Percentiles rank a stretch among this genome's conserved stretches.
phyloP scores from a whole-genome alignment of 2,888 invertebrate genomes.

The Limnephilus marmoratus region DNA sequence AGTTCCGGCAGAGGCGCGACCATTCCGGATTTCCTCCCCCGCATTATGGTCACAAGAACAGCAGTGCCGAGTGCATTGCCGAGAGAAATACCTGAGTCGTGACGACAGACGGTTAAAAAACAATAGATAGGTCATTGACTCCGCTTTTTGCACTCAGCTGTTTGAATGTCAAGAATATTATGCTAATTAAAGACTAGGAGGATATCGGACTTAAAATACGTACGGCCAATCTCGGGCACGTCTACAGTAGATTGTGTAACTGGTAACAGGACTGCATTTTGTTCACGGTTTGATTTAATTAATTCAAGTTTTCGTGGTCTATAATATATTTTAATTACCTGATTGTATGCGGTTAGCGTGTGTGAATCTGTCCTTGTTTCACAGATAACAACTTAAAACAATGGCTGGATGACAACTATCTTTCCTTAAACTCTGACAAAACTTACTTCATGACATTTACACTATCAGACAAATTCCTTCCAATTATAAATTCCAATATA shows the following conservation, averaged over 20 bases:
- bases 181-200: constrained; percentile 54
- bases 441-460: too few relatives aligned
- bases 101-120: constrained; percentile 60
- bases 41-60: constrained; percentile 32
- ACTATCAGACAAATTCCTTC: too few relatives aligned
- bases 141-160: constrained; percentile 52
- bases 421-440: too few relatives aligned
- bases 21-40: constrained; percentile 45
- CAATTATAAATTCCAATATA: too few relatives aligned
- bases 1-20: constrained; percentile 24
- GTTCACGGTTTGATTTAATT: background rate
- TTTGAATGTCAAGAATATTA: constrained; percentile 61
- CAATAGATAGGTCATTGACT: constrained; percentile 60
- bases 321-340: background rate
- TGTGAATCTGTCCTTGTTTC: background rate
- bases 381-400: too few relatives aligned
- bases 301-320: background rate
- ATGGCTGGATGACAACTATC: too few relatives aligned
- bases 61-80: constrained; percentile 33
- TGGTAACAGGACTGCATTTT: background rate
- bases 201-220: background rate
- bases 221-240: background rate
- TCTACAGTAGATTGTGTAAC: background rate
- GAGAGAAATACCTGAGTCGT: constrained; percentile 52
- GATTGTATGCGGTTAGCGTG: background rate